Evolutionary conservation across 2,888 invertebrate genomes (phyloP).

Genomic region (Eupithecia dodoneata): DNA sequence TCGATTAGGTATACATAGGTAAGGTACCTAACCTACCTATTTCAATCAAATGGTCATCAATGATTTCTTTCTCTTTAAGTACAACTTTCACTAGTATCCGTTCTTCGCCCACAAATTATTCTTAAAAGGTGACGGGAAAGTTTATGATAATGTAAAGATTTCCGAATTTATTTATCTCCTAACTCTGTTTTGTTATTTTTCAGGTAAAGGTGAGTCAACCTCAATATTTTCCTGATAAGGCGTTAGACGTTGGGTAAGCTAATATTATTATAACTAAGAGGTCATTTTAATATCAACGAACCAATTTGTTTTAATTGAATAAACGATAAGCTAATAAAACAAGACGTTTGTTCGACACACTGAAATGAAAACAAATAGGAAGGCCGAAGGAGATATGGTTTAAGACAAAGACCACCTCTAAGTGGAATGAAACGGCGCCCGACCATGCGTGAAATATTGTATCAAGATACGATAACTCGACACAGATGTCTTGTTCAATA

Average conservation of each 20-base stretch:
- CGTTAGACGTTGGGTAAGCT: conserved; percentile 6
- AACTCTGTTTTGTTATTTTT: conserved; percentile 56
- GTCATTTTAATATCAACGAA: conserved; percentile 34
- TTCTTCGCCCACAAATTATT: conserved; percentile 62
- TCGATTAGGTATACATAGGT: conserved; percentile 19
- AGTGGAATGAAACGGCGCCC: conserved; percentile 40
- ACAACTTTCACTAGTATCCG: conserved; percentile 68
- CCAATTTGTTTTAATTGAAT: conserved; percentile 26
- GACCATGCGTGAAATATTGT: conserved; percentile 47
- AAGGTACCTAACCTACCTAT: too few species aligned
- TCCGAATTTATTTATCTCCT: conserved; percentile 34
- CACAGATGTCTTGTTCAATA: conserved; percentile 24
- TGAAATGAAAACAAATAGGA: conserved; percentile 22
- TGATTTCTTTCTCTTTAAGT: conserved; percentile 51
- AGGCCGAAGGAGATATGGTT: conserved; percentile 20
- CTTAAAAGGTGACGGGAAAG: conserved; percentile 66
- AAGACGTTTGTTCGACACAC: conserved; percentile 12
- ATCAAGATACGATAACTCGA: conserved; percentile 45
- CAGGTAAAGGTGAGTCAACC: conserved; percentile 78
- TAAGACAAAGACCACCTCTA: conserved; percentile 24
- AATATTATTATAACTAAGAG: conserved; percentile 18
- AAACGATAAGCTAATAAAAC: conserved; percentile 19
- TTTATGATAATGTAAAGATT: conserved; percentile 57
- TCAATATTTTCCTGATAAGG: neutral
- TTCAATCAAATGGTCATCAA: conserved; percentile 50